These are phyloP conservation scores for Lophura nycthemera DNA, from an alignment of 2,113 vertebrate species.

Conservation along the genomic window DNA sequence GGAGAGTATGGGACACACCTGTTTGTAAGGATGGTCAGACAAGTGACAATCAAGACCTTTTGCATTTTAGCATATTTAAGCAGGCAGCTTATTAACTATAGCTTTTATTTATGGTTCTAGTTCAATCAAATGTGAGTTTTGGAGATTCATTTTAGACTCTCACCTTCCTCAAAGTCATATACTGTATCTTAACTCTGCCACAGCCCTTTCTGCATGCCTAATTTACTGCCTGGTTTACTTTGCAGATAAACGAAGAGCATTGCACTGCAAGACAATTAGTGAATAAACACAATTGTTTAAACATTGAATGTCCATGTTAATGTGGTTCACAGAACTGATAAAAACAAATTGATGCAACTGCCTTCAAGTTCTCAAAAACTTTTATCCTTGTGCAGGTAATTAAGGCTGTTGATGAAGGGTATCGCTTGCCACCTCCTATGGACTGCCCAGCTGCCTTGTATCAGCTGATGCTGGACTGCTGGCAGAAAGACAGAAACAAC, in stretches of 20 bases:
- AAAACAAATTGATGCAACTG: not conserved
- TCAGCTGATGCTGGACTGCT: constrained; percentile 98
- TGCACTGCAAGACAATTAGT: not conserved
- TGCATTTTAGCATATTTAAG: not conserved
- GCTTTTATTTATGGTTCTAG: constrained; percentile 20
- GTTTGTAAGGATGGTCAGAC: not conserved
- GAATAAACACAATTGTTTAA: constrained; percentile 56
- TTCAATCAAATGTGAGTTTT: not conserved
- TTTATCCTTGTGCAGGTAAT: constrained; percentile 86
- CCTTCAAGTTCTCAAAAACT: constrained; percentile 24
- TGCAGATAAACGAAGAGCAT: constrained; percentile 47
- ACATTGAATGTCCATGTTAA: not conserved
- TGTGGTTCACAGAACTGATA: not conserved
- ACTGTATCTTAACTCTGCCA: not conserved
- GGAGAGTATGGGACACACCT: not conserved
- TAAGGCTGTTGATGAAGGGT: constrained; percentile 97
- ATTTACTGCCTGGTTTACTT: constrained; percentile 49
- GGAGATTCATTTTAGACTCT: not conserved
- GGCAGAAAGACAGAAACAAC: constrained; percentile 98
- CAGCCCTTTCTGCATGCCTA: not conserved
- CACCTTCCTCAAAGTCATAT: constrained; percentile 53
- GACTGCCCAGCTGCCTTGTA: constrained; percentile 97
- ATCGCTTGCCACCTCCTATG: constrained; percentile 96
- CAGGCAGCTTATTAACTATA: not conserved
- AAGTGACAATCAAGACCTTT: not conserved